These are phyloP conservation scores for Microtus ochrogaster DNA, from an alignment of 2,113 vertebrate species.

Conservation along the genomic window DNA sequence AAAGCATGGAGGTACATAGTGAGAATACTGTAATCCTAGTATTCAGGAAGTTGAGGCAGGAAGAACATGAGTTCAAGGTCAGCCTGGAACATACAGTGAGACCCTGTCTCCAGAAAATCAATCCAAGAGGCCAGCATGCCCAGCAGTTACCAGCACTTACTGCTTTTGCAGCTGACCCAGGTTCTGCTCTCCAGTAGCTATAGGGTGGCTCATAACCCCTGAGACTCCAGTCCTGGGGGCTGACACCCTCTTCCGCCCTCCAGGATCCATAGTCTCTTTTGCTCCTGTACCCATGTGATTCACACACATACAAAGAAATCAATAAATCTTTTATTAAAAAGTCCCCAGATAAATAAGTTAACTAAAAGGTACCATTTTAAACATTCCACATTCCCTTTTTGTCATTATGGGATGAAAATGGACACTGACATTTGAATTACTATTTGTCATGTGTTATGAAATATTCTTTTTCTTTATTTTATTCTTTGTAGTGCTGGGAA, in stretches of 20 bases:
- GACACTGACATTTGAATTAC: constrained; percentile 11
- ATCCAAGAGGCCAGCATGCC: background rate
- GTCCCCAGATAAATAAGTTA: background rate
- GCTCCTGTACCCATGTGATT: background rate
- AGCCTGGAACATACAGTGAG: background rate
- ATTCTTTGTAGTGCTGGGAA: background rate
- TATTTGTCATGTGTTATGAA: constrained; percentile 39
- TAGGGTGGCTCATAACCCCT: background rate
- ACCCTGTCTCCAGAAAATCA: background rate
- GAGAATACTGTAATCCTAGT: background rate
- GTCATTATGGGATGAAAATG: background rate
- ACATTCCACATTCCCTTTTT: constrained; percentile 9
- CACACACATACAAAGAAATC: background rate
- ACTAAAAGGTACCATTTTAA: background rate
- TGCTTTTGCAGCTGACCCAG: background rate
- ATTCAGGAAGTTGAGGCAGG: background rate
- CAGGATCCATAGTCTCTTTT: background rate
- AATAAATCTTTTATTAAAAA: background rate
- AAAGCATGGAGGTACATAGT: background rate
- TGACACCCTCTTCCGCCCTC: background rate
- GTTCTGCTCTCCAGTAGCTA: background rate
- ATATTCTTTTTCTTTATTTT: constrained; percentile 4
- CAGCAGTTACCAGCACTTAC: background rate
- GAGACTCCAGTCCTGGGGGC: background rate
- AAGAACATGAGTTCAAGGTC: background rate